Evolutionary conservation across 2,113 vertebrate species (phyloP), one percentile per base, ranked within the genome.

Genomic region (Arenaria interpres): DNA sequence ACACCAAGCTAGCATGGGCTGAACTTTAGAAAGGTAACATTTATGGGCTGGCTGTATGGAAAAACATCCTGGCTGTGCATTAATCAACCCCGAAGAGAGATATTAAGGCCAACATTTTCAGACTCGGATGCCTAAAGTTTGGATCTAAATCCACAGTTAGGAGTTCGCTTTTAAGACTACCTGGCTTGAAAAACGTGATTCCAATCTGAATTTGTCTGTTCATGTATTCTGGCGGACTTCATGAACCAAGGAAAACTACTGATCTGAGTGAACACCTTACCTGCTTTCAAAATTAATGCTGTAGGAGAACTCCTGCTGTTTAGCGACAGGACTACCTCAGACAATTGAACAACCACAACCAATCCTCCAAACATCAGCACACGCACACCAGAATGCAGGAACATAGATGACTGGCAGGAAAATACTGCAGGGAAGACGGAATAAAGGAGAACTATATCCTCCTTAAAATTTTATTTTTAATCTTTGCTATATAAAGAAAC

Each of bases 21-120:
- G 96, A 96, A 95, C 85, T 95, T 95, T 87, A 62, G 66, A 91
- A 87, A 92, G 89, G 94, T 89, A 97, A 95, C 32, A 1, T 92
- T 81, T 89, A 87, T 45, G 84, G 73, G 45, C 69, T 86, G 72
- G 16, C 79, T 87, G 71, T 66, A 78, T 69, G 95, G 92, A 93
- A 95, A 96, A 97, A 89, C 88, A 93, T 95, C 86, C 90, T 95
- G 94, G 90, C 60, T 95, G 53, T 41, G 68, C 48, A 95, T 96
- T 93, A 96, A 94, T 96, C 96, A 95, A 25, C 75, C 45, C n/a
- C 57, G 64, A 74, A 60, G 32, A 72, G n/a, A 48, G 62, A 74
- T 78, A 95, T 94, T 90, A 96, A 81, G 82, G 39, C 46, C 73
- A 93, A 33, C 6, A 39, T 64, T 90, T 94, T 93, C 83, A 84